Conservation (phyloP, 2,113 vertebrate species). For the Myodes glareolus region DNA sequence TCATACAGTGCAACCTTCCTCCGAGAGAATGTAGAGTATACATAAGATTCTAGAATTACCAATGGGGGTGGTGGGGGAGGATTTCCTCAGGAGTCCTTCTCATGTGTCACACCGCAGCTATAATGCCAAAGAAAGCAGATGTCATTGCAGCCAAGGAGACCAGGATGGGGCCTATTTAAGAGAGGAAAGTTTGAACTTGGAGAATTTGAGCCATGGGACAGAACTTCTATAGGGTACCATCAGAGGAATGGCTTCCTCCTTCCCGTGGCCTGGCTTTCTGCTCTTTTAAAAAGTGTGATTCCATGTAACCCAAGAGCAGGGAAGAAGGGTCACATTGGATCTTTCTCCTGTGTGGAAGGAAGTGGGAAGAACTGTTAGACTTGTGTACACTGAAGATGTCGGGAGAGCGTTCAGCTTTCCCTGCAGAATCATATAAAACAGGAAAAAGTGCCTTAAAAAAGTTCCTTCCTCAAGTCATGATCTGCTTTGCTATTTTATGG, state of each 20-base stretch:
- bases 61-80: slow-evolving; percentile 78
- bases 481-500: slow-evolving; percentile 64
- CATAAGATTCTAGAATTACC: slow-evolving; percentile 92
- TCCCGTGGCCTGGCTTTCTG: slow-evolving; percentile 67
- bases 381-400: background rate
- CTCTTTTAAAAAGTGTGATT: slow-evolving; percentile 79
- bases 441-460: background rate
- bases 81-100: slow-evolving; percentile 89
- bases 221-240: slow-evolving; percentile 77
- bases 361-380: slow-evolving; percentile 28
- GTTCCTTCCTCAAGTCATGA: slow-evolving; percentile 61
- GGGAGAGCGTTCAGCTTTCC: background rate
- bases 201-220: slow-evolving; percentile 88
- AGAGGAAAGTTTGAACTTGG: slow-evolving; percentile 86
- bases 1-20: slow-evolving; percentile 88
- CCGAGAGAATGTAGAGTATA: slow-evolving; percentile 91
- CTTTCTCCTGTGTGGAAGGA: slow-evolving; percentile 26
- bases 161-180: slow-evolving; percentile 87
- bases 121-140: slow-evolving; percentile 89
- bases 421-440: background rate
- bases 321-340: slow-evolving; percentile 47
- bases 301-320: slow-evolving; percentile 58
- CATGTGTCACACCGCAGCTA: slow-evolving; percentile 89
- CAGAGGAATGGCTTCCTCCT: slow-evolving; percentile 78
- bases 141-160: slow-evolving; percentile 90